These are phyloP conservation scores for Cacoxenus indagator DNA, from an alignment of 2,888 invertebrate genomes.

Conservation along the genomic window DNA sequence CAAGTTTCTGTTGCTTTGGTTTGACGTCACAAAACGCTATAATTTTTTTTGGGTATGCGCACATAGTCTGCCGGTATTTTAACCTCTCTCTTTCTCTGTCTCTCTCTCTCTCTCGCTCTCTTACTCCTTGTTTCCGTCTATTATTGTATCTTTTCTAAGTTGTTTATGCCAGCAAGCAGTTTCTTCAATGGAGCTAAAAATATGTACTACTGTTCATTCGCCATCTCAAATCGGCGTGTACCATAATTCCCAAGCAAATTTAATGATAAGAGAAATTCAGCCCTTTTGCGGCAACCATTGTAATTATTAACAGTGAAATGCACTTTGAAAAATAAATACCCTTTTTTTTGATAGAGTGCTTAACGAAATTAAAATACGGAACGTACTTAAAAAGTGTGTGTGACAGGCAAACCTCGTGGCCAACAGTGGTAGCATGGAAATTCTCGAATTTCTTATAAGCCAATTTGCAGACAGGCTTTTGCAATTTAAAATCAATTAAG, in stretches of 20 bases:
- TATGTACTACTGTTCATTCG: background rate
- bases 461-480: constrained; percentile 8
- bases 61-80: background rate
- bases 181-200: background rate
- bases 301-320: background rate
- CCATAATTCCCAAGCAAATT: background rate
- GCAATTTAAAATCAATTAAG: constrained; percentile 17
- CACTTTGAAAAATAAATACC: background rate
- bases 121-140: background rate
- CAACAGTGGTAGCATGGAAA: background rate
- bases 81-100: background rate
- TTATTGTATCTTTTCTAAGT: background rate
- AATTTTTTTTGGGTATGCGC: background rate
- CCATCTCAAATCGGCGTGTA: background rate
- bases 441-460: background rate
- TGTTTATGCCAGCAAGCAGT: background rate
- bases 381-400: background rate
- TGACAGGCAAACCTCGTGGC: background rate
- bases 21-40: constrained; percentile 12
- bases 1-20: background rate
- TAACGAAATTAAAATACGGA: background rate
- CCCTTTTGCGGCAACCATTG: background rate
- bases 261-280: background rate
- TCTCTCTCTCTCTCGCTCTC: background rate
- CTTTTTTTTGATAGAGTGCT: background rate